Base-by-base conservation (phyloP, 2,113 vertebrate species). In the Silurus asotus region DNA sequence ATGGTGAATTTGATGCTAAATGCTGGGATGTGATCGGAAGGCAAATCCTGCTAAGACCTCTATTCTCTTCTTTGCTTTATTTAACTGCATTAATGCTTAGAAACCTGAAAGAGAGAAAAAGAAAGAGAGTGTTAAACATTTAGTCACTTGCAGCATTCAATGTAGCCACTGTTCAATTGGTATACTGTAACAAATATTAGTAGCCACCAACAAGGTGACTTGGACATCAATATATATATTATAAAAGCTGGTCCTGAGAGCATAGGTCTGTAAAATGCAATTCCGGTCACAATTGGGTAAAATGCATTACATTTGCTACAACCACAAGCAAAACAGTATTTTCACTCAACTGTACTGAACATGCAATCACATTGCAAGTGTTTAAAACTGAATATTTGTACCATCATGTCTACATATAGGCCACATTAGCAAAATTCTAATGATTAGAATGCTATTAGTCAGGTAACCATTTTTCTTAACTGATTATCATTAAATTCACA, bases 1-100 rank as follows among this genome's bases (percentile, higher is more conserved):
- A 93, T 94, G 94, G 95, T 95, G 95, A 97, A 96, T 95, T 96
- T 96, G 95, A 95, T 95, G 95, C 95, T 96, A 96, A 95, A 96
- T 95, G 94, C 96, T 90, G 93, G 95, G 96, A 94, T 96, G 96
- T 96, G 96, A 96, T 89, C 88, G 88, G 90, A 91, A 92, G 89
- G 91, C 94, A 96, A 95, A 95, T 96, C 96, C 95, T 96, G 96
- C 95, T 97, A 96, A 94, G 90, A 93, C 96, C 94, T 92, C 83
- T 94, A 96, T 95, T 96, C 95, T 96, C 95, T 96, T 95, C 95
- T 96, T 94, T 95, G 95, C 95, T 95, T 94, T 95, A 94, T 95
- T 93, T 94, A 93, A 94, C 95, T 93, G 93, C 94, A 92, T 92
- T 95, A 94, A 95, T 92, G 94, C 94, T 96, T 95, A 97, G 95